Conservation (phyloP, 2,888 invertebrate genomes). For the Eupithecia tripunctaria region DNA sequence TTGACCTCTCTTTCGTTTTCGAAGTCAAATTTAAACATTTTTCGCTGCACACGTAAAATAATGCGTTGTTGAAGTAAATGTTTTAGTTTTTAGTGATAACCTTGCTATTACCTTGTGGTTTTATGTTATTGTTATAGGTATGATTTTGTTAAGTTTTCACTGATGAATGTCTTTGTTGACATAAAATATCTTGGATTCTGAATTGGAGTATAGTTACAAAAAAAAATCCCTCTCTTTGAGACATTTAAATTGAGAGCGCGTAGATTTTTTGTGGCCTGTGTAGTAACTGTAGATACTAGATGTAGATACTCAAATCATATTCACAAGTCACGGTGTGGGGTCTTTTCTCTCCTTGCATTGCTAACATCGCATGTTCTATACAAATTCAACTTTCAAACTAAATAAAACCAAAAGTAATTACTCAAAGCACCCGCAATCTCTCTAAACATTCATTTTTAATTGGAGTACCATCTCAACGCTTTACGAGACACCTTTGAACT, state of each 20-base stretch:
- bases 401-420: slow-evolving; percentile 63
- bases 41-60: too few relatives aligned
- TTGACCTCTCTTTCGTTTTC: too few relatives aligned
- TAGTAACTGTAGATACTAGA: not conserved
- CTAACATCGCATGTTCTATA: slow-evolving; percentile 53
- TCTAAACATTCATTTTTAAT: slow-evolving; percentile 77
- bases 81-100: too few relatives aligned
- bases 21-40: too few relatives aligned
- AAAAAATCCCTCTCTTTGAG: not conserved
- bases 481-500: slow-evolving; percentile 70
- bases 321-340: slow-evolving; percentile 46
- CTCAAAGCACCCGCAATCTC: slow-evolving; percentile 64
- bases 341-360: slow-evolving; percentile 45
- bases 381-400: slow-evolving; percentile 49
- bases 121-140: too few relatives aligned
- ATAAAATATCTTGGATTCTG: too few relatives aligned
- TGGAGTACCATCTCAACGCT: slow-evolving; percentile 74
- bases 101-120: too few relatives aligned
- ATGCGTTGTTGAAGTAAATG: too few relatives aligned
- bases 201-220: too few relatives aligned
- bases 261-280: not conserved
- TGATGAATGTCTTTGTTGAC: too few relatives aligned
- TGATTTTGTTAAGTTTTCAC: too few relatives aligned
- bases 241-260: not conserved
- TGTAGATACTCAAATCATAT: slow-evolving; percentile 5